Evolutionary conservation across 2,888 invertebrate species (phyloP).

Genomic region (Cosmopolites sordidus): DNA sequence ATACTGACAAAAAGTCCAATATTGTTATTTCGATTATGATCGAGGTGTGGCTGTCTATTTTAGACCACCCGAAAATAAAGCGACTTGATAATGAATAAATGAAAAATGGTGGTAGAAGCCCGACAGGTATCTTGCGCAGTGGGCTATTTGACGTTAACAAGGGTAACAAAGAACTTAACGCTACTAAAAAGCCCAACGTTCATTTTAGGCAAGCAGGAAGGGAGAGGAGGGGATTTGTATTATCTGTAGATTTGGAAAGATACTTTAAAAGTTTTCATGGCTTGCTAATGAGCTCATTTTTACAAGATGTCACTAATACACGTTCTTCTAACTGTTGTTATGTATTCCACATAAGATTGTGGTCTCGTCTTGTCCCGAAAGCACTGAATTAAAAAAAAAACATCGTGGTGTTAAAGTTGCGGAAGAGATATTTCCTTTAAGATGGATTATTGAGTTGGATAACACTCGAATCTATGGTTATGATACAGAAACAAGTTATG

Average conservation of each 20-base stretch:
- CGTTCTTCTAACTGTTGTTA: no score
- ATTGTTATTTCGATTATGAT: background rate
- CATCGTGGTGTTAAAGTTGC: no score
- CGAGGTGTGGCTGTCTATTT: background rate
- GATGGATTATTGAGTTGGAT: no score
- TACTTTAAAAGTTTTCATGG: no score
- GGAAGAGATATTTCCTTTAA: no score
- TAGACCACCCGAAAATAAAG: conserved; percentile 2
- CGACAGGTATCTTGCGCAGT: background rate
- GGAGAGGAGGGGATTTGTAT: background rate
- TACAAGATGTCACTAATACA: no score
- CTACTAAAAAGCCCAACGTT: background rate
- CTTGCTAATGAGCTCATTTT: no score
- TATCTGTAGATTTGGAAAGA: background rate
- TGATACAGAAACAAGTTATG: no score
- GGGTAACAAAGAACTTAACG: conserved; percentile 1
- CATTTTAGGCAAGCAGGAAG: background rate
- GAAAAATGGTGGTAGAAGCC: background rate
- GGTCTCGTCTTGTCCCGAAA: no score
- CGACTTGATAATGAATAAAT: conserved; percentile 1
- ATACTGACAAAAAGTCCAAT: background rate
- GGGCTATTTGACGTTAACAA: conserved; percentile 1
- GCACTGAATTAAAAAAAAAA: no score
- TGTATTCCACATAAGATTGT: no score
- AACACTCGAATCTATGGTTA: no score